phyloP scores from a whole-genome alignment of 2,888 invertebrate genomes.

The Caenorhabditis macrosperma region DNA sequence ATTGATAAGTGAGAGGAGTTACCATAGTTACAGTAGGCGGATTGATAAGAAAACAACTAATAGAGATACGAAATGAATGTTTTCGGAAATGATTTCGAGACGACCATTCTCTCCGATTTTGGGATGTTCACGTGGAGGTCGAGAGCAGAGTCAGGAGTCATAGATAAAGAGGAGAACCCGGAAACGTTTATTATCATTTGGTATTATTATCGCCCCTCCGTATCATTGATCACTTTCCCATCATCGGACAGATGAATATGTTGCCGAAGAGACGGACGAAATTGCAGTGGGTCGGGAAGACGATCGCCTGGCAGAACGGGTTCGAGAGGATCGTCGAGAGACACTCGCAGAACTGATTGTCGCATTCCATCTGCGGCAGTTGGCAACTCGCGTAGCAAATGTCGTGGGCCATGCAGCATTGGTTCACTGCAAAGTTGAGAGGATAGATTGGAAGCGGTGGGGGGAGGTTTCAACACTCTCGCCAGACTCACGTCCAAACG shows the following conservation, averaged over 20 bases:
- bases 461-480: too few relatives aligned
- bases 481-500: too few relatives aligned
- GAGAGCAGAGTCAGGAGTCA: too few relatives aligned
- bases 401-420: constrained; percentile 64
- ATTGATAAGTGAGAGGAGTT: not conserved
- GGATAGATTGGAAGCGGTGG: not conserved
- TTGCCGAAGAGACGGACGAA: constrained; percentile 50
- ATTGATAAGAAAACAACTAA: not conserved
- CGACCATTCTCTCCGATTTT: too few relatives aligned
- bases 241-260: constrained; percentile 53
- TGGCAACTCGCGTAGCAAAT: constrained; percentile 60
- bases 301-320: constrained; percentile 56
- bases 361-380: constrained; percentile 64
- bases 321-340: constrained; percentile 56
- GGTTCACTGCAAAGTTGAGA: constrained; percentile 60
- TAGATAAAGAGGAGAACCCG: too few relatives aligned
- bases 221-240: too few relatives aligned
- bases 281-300: constrained; percentile 57
- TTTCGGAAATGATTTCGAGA: too few relatives aligned
- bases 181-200: too few relatives aligned
- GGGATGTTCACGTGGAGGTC: too few relatives aligned
- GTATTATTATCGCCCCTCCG: too few relatives aligned
- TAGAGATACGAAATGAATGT: not conserved
- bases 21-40: not conserved
- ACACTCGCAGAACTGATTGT: constrained; percentile 63